These are phyloP conservation scores for Spheniscus humboldti DNA, from an alignment of 2,797 vertebrate genomes.

Conservation along the genomic window DNA sequence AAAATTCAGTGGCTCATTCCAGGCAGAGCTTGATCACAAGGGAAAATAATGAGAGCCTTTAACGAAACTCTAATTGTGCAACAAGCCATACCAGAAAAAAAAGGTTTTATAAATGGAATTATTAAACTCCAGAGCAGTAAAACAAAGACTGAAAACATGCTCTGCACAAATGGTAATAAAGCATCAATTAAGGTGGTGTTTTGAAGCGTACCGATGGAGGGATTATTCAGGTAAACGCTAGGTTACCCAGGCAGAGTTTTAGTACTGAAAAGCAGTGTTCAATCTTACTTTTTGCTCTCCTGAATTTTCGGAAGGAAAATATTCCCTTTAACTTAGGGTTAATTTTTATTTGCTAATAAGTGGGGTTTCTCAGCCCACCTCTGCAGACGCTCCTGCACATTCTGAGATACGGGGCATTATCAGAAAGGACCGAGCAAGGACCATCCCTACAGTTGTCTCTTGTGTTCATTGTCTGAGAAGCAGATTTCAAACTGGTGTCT, in stretches of 20 bases:
- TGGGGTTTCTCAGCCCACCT: background rate
- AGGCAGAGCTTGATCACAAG: background rate
- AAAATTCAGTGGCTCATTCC: background rate
- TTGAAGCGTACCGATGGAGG: background rate
- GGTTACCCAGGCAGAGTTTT: background rate
- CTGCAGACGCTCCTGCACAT: background rate
- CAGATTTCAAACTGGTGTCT: background rate
- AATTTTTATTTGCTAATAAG: background rate
- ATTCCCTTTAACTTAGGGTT: background rate
- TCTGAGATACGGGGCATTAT: fast-evolving
- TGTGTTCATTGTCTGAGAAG: background rate
- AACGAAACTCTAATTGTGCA: background rate
- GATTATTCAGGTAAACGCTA: background rate
- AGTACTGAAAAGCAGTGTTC: background rate
- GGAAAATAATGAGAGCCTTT: background rate
- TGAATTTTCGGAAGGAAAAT: background rate
- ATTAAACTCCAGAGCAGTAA: background rate
- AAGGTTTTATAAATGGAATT: background rate
- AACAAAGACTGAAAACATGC: background rate
- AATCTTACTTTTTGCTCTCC: background rate
- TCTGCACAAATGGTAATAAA: background rate
- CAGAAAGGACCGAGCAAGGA: background rate
- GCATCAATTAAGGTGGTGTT: background rate
- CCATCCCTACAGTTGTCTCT: background rate
- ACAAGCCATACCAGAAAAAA: background rate